Percentiles rank a stretch among this genome's conserved stretches.
Evolutionary conservation across 2,888 invertebrate species (phyloP).

Genomic region (Microctonus brassicae): DNA sequence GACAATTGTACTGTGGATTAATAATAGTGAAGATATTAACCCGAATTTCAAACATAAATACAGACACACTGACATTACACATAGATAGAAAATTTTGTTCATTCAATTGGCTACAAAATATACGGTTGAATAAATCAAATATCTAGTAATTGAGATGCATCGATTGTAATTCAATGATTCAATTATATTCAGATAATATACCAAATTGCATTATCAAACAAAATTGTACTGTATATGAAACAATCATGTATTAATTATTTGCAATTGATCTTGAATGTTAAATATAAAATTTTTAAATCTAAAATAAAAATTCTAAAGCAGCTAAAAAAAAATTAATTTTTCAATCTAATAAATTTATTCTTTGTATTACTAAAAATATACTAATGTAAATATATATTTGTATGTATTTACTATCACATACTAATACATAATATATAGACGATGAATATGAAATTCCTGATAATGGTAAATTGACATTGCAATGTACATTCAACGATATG

Average conservation of each 20-base stretch:
- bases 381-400: too few species aligned
- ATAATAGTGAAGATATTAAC: background rate
- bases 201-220: slow-evolving; percentile 29
- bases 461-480: background rate
- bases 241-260: background rate
- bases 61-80: slow-evolving; percentile 11
- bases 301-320: too few species aligned
- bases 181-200: slow-evolving; percentile 35
- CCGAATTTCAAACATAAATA: background rate
- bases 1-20: background rate
- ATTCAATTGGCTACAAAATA: slow-evolving; percentile 38
- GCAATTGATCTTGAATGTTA: too few species aligned
- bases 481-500: background rate
- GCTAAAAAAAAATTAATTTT: background rate
- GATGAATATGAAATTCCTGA: background rate
- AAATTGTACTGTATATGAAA: background rate
- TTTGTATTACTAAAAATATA: too few species aligned
- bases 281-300: too few species aligned
- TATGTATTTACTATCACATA: background rate
- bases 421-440: too few species aligned
- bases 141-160: slow-evolving; percentile 21
- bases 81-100: slow-evolving; percentile 10
- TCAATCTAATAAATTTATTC: too few species aligned
- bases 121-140: slow-evolving; percentile 28
- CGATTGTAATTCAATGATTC: slow-evolving; percentile 41